A percentile compares a stretch with the other conserved stretches of the same genome.
These are phyloP conservation scores for Ips nitidus DNA, from an alignment of 1,140 invertebrate genomes.

Conservation along the genomic window DNA sequence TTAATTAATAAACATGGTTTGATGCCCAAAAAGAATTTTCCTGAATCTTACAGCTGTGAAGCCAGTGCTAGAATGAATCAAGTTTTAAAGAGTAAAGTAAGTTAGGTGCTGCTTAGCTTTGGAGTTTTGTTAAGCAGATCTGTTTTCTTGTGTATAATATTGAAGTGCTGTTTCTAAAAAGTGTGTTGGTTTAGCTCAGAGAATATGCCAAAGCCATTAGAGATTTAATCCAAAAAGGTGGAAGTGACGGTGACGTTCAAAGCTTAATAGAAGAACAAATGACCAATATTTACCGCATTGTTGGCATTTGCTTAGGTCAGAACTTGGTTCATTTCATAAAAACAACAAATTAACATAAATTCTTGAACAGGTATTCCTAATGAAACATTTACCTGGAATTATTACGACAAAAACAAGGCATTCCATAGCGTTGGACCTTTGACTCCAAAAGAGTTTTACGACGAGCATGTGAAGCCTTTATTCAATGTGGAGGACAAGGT, in stretches of 20 bases:
- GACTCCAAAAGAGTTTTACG: conserved; percentile 79
- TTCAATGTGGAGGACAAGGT: conserved; percentile 85
- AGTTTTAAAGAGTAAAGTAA: conserved; percentile 78
- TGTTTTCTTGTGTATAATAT: background rate
- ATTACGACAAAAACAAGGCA: conserved; percentile 82
- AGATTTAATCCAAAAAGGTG: conserved; percentile 60
- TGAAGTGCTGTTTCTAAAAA: background rate
- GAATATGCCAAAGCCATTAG: conserved; percentile 76
- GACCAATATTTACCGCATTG: conserved; percentile 76
- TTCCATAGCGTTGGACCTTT: conserved; percentile 76
- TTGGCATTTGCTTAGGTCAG: conserved; percentile 73
- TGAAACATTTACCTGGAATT: conserved; percentile 82
- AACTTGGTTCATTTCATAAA: background rate
- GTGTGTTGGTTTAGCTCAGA: conserved; percentile 61
- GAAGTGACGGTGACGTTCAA: conserved; percentile 61
- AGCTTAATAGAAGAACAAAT: conserved; percentile 67
- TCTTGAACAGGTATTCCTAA: conserved; percentile 67
- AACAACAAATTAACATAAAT: background rate
- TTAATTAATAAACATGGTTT: conserved; percentile 84
- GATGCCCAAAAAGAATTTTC: conserved; percentile 84
- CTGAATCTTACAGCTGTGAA: conserved; percentile 78
- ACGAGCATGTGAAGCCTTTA: conserved; percentile 73
- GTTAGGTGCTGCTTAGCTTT: background rate
- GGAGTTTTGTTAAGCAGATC: too few species aligned
- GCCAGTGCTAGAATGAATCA: conserved; percentile 71